Conservation (phyloP, 2,797 vertebrate genomes). For the Lophius americanus region DNA sequence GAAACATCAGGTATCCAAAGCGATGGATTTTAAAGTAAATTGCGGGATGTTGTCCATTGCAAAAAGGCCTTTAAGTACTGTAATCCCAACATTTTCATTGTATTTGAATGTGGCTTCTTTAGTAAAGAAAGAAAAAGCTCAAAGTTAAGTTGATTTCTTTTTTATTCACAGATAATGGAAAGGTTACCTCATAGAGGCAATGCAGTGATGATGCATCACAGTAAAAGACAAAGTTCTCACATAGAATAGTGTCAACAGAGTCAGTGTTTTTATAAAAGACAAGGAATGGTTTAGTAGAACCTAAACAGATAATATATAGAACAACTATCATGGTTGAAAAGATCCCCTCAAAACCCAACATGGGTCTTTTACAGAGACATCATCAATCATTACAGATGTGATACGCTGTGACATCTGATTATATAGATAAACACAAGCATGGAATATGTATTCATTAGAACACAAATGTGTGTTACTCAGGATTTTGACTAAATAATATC, state of each 20-base stretch:
- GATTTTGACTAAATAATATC: conserved; percentile 37
- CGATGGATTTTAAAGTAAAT: not conserved
- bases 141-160: conserved; percentile 28
- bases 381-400: not conserved
- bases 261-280: conserved; percentile 35
- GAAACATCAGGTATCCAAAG: not conserved
- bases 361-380: conserved; percentile 29
- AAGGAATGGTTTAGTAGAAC: conserved; percentile 16
- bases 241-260: conserved; percentile 7
- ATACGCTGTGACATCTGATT: not conserved
- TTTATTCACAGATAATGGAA: conserved; percentile 41
- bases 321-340: conserved; percentile 8
- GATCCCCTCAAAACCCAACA: conserved; percentile 28
- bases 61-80: not conserved
- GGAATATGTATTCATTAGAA: no score
- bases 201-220: conserved; percentile 55
- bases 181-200: conserved; percentile 20
- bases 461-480: no score
- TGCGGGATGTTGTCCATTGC: not conserved
- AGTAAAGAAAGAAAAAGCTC: conserved; percentile 5
- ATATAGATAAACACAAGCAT: conserved; percentile 6
- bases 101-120: not conserved
- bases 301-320: conserved; percentile 20
- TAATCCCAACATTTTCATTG: not conserved
- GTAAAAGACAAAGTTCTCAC: conserved; percentile 30